Evolutionary conservation across 2,797 vertebrate genomes (phyloP), one percentile per base, ranked within the genome.

Genomic region (Enteromius anoplus): DNA sequence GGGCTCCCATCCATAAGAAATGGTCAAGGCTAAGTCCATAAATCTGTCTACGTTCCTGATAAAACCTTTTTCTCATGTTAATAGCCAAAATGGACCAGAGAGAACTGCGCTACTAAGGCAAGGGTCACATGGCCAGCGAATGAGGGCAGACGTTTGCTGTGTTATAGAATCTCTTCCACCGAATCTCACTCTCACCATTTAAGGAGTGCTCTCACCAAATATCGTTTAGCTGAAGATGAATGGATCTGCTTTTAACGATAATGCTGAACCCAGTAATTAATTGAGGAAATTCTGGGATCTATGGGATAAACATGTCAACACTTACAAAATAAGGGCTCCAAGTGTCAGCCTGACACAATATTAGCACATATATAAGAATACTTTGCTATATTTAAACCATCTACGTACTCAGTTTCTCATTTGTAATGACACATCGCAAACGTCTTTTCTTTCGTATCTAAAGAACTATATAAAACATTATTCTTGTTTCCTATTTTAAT

Each of bases 21-120:
- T 86, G 85, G 92, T 94, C 96, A 96, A 96, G 96, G 96, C 92
- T 88, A 89, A 60, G 29, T 78, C 92, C 85, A 84, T 96, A 95
- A 96, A 96, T 96, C 95, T 93, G 88, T 88, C 84, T 1, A 0
- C 73, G 73, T 10, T 80, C 83, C 78, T 68, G 85, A 76, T 49
- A 53, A 83, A 40, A 76, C 81, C 11, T 69, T 91, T 90, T 26
- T 88, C 82, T 85, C 73, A 84, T 82, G 83, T 83, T 79, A 80
- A 90, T 89, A 88, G 93, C 90, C 91, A 79, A 90, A 90, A 87
- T 89, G 84, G 91, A 90, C 86, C 86, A 87, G 88, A 81, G 80
- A 85, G 83, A 89, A 72, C 88, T 87, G 80, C 75, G 85, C 87
- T 93, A 88, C 70, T 89, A 82, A 86, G 76, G 90, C 80, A 80